phyloP scores from a whole-genome alignment of 2,888 invertebrate species.

The Drosophila nr. medialis region DNA sequence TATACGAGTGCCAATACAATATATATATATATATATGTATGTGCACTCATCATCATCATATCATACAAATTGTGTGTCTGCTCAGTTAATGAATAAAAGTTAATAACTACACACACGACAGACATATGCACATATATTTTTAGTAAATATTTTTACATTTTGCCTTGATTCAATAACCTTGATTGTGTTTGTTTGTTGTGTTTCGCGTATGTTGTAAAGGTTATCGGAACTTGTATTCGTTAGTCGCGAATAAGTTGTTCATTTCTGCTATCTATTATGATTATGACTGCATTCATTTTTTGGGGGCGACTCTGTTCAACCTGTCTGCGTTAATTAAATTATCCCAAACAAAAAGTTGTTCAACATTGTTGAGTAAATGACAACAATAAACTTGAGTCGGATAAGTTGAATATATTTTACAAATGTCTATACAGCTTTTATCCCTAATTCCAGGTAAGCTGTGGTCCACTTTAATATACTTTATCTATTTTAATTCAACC shows the following conservation, averaged over 20 bases:
- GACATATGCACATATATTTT: constrained; percentile 10
- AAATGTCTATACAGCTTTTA: neutral
- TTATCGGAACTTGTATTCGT: constrained; percentile 51
- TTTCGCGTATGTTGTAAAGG: constrained; percentile 31
- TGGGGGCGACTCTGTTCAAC: constrained; percentile 4
- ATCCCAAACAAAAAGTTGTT: neutral
- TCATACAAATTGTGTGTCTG: constrained; percentile 34
- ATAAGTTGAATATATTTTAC: neutral
- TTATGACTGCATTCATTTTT: constrained; percentile 23
- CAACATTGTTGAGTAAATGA: too few relatives aligned
- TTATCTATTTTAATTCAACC: neutral
- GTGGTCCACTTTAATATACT: neutral
- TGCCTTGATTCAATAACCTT: constrained; percentile 64
- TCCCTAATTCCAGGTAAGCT: neutral
- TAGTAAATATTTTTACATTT: constrained; percentile 66
- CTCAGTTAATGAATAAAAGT: constrained; percentile 54
- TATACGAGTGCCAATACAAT: constrained; percentile 15
- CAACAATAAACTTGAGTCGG: neutral
- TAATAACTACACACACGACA: constrained; percentile 60
- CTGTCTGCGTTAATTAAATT: constrained; percentile 19
- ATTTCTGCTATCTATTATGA: constrained; percentile 49
- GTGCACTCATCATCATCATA: constrained; percentile 8
- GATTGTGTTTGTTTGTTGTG: constrained; percentile 39
- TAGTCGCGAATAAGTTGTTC: constrained; percentile 44
- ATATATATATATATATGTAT: neutral